Evolutionary conservation across 2,888 invertebrate genomes (phyloP).

Genomic region (Galerucella nymphaeae): DNA sequence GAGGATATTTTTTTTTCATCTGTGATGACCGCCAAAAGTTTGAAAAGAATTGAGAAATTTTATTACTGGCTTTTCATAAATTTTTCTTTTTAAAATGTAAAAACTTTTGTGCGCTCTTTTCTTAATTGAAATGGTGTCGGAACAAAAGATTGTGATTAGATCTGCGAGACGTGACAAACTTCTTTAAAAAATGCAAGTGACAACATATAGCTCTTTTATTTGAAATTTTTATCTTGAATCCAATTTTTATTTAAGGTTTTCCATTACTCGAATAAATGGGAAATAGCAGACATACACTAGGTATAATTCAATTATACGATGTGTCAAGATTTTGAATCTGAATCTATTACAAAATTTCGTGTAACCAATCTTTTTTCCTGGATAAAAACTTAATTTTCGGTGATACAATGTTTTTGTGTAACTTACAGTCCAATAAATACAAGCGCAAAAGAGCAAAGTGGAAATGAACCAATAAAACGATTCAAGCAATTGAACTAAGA

Average conservation of each 20-base stretch:
- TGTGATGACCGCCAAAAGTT: constrained; percentile 24
- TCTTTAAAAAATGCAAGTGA: constrained; percentile 6
- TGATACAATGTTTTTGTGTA: constrained; percentile 12
- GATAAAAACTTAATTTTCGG: constrained; percentile 5
- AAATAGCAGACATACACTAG: not conserved
- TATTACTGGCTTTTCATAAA: constrained; percentile 21
- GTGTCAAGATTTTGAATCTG: too few relatives aligned
- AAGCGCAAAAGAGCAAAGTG: constrained; percentile 20
- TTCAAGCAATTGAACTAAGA: constrained; percentile 34
- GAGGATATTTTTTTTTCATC: constrained; percentile 12
- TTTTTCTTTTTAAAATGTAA: constrained; percentile 16
- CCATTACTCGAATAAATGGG: not conserved
- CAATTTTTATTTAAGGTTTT: not conserved
- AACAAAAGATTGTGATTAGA: constrained; percentile 23
- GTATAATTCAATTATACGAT: too few relatives aligned
- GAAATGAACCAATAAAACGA: constrained; percentile 33
- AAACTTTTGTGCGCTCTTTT: constrained; percentile 20
- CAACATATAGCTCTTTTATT: not conserved
- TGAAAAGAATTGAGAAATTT: constrained; percentile 2
- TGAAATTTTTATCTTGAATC: not conserved
- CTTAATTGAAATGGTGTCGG: constrained; percentile 21
- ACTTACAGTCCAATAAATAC: constrained; percentile 29
- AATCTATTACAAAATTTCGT: too few relatives aligned
- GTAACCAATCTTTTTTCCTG: not conserved
- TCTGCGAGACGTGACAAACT: constrained; percentile 12